Conservation (phyloP, 2,113 vertebrate species). For the Physeter macrocephalus region DNA sequence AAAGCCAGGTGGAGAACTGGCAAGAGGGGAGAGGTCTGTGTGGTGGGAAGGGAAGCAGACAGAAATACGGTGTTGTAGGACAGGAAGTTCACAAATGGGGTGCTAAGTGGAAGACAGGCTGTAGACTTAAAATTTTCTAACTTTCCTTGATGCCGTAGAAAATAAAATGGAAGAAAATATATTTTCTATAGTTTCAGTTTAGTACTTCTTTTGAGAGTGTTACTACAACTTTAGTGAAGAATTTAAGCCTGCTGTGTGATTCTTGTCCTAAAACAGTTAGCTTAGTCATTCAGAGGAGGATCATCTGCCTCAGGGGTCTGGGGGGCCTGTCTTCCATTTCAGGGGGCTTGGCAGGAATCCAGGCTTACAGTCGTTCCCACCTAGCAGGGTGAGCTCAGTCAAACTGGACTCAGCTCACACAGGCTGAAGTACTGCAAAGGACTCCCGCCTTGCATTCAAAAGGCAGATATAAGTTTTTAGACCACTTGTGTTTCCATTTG, state of each 20-base stretch:
- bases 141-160: not conserved
- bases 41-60: not conserved
- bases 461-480: not conserved
- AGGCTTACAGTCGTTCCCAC: not conserved
- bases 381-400: not conserved
- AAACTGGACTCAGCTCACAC: not conserved
- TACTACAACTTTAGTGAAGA: not conserved
- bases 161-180: not conserved
- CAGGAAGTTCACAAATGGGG: not conserved
- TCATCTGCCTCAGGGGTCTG: not conserved
- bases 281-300: not conserved
- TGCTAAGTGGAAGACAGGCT: not conserved
- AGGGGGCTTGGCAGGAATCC: not conserved
- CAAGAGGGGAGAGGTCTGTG: not conserved
- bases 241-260: not conserved
- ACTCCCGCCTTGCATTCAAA: not conserved
- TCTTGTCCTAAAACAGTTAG: not conserved
- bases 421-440: not conserved
- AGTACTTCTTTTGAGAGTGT: not conserved
- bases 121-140: not conserved
- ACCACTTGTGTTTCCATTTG: not conserved
- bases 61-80: not conserved
- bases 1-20: not conserved
- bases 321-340: not conserved
- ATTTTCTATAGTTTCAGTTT: not conserved